Base-by-base conservation (phyloP, 2,797 vertebrate genomes). In the Microchirus variegatus region DNA sequence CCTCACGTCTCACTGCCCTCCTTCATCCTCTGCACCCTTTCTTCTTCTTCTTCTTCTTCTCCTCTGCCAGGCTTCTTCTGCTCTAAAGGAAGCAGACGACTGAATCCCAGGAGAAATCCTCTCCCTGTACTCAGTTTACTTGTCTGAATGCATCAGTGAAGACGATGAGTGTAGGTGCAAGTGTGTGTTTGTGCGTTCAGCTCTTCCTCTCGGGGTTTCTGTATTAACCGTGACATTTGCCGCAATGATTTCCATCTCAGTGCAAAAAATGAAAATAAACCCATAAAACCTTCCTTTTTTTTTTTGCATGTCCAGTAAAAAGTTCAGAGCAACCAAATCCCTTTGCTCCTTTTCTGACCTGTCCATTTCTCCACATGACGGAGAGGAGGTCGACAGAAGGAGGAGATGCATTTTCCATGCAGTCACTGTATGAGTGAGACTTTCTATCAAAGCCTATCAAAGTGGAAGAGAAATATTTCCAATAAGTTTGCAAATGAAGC, bases 321-420 rank as follows among this genome's bases (percentile, higher is more conserved):
- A 26, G 6, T 53, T 73, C 61, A 63, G 70, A 67, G 73, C n/a
- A 75, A 73, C 63, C 18, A 19, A 70, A 87, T 77, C 78, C 64
- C 37, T 11, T 15, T 60, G 58, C 60, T 81, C 75, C 49, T 62
- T 77, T 14, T 59, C 47, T 63, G 60, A 77, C 66, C 75, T 63
- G 62, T 71, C 66, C 40, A 56, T 26, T 66, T 26, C 51, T 26
- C 75, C 60, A 68, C 31, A 61, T 45, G 19, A 59, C 37, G 12
- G n/a, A 42, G 9, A 42, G 8, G 54, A 48, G 51, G n/a, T 47
- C 48, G 49, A 53, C 22, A 45, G 19, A 48, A n/a, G 16, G 37
- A 2, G n/a, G 9, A 40, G 57, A 85, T 77, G 62, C 5, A 0
- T 83, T 87, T 83, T 75, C 75, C 80, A 81, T 68, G 0, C 52